A percentile compares a stretch with the other conserved stretches of the same genome.
Evolutionary conservation across 2,113 vertebrate species (phyloP).

Genomic region (Catagonus wagneri): DNA sequence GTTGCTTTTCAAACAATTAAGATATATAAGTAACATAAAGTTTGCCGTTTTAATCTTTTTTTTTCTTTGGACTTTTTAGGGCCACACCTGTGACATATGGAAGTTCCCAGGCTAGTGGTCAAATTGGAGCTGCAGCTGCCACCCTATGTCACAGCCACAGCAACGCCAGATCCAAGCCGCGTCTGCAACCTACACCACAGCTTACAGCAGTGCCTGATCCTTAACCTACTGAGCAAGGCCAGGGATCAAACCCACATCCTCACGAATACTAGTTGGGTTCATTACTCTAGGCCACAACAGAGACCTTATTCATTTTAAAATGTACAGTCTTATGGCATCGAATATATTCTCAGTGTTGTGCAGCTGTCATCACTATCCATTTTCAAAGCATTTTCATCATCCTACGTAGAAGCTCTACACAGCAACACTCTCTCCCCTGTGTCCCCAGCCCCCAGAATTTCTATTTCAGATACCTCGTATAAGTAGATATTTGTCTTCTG

Average conservation of each 20-base stretch:
- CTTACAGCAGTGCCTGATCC: no score
- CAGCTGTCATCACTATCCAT: neutral
- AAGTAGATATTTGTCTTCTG: neutral
- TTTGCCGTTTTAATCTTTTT: neutral
- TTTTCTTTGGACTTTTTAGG: neutral
- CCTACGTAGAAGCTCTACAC: neutral
- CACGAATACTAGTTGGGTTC: no score
- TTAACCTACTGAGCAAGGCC: no score
- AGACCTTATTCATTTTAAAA: neutral
- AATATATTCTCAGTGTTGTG: neutral
- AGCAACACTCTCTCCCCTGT: neutral
- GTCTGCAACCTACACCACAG: no score
- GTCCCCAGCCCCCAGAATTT: accelerated
- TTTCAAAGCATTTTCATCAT: neutral
- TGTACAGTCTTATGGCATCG: neutral
- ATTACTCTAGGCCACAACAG: no score
- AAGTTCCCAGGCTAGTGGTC: no score
- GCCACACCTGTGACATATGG: no score
- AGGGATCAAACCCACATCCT: no score
- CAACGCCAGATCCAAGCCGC: no score
- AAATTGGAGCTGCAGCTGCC: no score
- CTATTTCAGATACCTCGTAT: neutral
- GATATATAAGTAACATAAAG: neutral
- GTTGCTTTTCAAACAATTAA: neutral
- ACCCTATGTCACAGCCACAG: no score